Conservation (phyloP, 1,140 invertebrate genomes). For the Dufourea novaeangliae region DNA sequence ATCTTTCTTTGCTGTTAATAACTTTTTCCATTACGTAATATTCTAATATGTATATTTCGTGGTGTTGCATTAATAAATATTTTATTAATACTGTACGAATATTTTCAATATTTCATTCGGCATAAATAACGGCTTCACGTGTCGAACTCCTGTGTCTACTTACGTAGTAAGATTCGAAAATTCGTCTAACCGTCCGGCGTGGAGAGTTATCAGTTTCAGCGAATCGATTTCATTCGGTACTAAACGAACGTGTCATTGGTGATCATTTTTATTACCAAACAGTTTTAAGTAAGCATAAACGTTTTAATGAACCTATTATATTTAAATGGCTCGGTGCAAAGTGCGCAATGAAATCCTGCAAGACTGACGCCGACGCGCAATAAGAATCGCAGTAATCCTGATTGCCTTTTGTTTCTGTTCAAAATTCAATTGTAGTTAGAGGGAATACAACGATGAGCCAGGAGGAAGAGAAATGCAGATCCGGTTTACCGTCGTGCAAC, state of each 20-base stretch:
- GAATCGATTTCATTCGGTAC: neutral
- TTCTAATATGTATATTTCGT: too few species aligned
- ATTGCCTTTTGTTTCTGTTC: neutral
- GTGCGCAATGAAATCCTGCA: neutral
- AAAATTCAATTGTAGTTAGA: neutral
- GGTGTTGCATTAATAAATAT: too few species aligned
- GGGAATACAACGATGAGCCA: conserved; percentile 17
- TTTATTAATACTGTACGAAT: too few species aligned
- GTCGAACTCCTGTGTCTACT: neutral
- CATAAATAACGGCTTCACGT: neutral
- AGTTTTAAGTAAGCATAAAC: neutral
- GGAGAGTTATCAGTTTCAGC: too few species aligned
- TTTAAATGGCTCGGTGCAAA: neutral
- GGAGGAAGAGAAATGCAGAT: conserved; percentile 2
- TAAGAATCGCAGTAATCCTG: neutral
- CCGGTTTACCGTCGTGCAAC: neutral
- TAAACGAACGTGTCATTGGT: neutral
- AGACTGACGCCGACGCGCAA: neutral
- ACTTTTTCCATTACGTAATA: neutral
- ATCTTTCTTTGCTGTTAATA: neutral
- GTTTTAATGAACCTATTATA: neutral
- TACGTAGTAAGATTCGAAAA: conserved; percentile 19
- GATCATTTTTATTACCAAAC: neutral
- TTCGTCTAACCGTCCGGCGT: neutral
- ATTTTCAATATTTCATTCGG: neutral